phyloP scores from a whole-genome alignment of 1,140 invertebrate species.

The Drosophila seguyi region DNA sequence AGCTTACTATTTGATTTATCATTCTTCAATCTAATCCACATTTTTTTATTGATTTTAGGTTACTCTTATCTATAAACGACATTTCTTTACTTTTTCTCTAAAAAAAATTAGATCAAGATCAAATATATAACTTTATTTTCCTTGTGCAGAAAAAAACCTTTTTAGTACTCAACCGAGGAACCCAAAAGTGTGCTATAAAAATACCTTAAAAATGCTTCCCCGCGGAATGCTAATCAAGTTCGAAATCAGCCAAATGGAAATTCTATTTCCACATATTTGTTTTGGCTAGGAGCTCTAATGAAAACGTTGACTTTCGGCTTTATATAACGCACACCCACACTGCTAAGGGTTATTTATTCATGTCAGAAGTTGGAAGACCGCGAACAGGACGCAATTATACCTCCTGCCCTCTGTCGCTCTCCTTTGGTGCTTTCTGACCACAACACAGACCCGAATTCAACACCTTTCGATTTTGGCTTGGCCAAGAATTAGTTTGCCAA shows the following conservation, averaged over 20 bases:
- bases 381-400: constrained; percentile 78
- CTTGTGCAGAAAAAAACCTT: background rate
- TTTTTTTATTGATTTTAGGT: background rate
- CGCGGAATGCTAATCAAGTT: constrained; percentile 32
- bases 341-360: constrained; percentile 57
- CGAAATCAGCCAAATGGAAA: constrained; percentile 24
- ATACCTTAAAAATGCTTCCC: constrained; percentile 6
- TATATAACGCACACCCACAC: constrained; percentile 29
- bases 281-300: constrained; percentile 24
- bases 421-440: constrained; percentile 42
- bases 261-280: constrained; percentile 43
- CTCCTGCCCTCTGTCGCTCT: constrained; percentile 12
- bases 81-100: background rate
- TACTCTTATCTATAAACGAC: rapidly evolving
- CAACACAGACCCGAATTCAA: constrained; percentile 79
- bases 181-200: constrained; percentile 5
- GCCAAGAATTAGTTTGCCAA: constrained; percentile 73
- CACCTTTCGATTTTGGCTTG: constrained; percentile 59
- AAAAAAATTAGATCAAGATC: background rate
- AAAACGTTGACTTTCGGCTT: constrained; percentile 46
- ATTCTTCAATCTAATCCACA: background rate
- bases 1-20: no score
- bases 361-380: constrained; percentile 51
- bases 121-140: no score
- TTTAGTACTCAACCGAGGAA: background rate